Percentiles rank a stretch among this genome's conserved stretches.
Conservation (phyloP, 2,797 vertebrate genomes). For the Lepidocolaptes lacrymiger region DNA sequence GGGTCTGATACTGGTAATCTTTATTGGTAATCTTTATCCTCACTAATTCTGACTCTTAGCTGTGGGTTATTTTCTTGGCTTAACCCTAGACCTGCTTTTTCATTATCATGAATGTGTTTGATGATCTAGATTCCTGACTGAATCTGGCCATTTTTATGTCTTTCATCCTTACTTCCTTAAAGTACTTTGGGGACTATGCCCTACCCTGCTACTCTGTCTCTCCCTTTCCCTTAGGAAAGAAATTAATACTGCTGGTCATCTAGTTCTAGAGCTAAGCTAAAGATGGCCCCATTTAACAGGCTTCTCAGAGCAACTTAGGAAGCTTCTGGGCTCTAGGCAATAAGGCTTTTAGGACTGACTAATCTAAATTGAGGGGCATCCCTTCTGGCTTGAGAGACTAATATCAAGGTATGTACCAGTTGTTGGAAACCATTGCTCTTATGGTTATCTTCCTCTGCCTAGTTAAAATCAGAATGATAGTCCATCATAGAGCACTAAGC, state of each 20-base stretch:
- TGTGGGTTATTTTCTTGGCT: not conserved
- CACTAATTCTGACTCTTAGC: rapidly evolving
- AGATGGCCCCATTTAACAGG: rapidly evolving
- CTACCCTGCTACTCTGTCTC: rapidly evolving
- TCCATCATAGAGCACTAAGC: not conserved
- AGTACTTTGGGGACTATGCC: rapidly evolving
- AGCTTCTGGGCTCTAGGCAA: not conserved
- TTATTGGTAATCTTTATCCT: not conserved
- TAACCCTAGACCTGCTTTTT: not conserved
- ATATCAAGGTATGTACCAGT: rapidly evolving
- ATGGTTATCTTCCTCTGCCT: not conserved
- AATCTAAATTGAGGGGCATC: not conserved
- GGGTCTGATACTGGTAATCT: rapidly evolving
- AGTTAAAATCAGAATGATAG: not conserved
- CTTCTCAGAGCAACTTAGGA: not conserved
- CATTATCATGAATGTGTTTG: rapidly evolving
- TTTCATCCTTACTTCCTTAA: rapidly evolving
- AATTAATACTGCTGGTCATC: rapidly evolving
- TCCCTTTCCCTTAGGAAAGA: not conserved
- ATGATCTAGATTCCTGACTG: not conserved
- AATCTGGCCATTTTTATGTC: rapidly evolving
- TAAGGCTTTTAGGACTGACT: not conserved
- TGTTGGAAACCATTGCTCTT: not conserved
- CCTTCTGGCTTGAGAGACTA: not conserved
- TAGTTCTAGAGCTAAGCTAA: not conserved